Conservation (phyloP, 2,888 invertebrate genomes). For the Caradrina kadenii region DNA sequence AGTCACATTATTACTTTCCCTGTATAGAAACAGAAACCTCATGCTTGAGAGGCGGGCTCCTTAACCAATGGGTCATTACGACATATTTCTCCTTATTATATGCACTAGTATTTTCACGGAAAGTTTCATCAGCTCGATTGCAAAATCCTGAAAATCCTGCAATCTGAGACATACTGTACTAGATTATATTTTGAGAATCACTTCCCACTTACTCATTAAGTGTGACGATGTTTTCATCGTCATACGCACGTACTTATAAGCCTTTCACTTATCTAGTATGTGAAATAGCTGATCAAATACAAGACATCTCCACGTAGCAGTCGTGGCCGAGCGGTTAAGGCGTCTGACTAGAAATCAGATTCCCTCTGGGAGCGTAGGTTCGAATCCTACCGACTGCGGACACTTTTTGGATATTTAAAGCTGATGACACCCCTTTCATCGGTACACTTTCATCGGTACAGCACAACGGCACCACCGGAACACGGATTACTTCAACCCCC, state of each 20-base stretch:
- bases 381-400: constrained; percentile 96
- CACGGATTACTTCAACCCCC: too few relatives aligned
- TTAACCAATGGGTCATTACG: too few relatives aligned
- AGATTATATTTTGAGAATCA: background rate
- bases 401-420: constrained; percentile 61
- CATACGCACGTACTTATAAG: background rate
- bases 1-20: too few relatives aligned
- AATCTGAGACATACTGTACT: background rate
- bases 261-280: constrained; percentile 29
- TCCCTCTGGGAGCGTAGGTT: constrained; percentile 97
- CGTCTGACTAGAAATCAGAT: constrained; percentile 97
- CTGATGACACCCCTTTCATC: too few relatives aligned
- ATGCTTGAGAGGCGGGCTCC: too few relatives aligned
- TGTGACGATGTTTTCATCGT: background rate
- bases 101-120: too few relatives aligned
- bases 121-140: too few relatives aligned
- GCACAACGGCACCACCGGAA: too few relatives aligned
- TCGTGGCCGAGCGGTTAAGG: constrained; percentile 97
- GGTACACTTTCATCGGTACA: too few relatives aligned
- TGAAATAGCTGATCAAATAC: constrained; percentile 11
- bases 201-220: background rate
- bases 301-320: constrained; percentile 83
- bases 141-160: background rate
- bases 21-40: too few relatives aligned
- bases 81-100: too few relatives aligned